Conservation (phyloP, 2,113 vertebrate genomes). For the Calidris pygmaea region DNA sequence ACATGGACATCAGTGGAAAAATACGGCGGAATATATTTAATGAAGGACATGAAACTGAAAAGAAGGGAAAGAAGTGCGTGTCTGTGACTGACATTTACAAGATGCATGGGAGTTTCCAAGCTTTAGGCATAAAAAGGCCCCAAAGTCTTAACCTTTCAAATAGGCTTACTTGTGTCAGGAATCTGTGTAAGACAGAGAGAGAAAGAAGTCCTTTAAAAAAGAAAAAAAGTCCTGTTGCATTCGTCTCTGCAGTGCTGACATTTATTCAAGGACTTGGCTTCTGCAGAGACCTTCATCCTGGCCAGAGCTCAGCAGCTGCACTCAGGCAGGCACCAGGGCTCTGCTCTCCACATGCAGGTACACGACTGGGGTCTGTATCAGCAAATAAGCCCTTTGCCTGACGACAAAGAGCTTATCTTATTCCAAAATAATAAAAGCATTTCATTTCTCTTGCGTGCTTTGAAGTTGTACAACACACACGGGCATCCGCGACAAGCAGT, state of each 20-base stretch:
- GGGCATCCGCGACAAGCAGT: background rate
- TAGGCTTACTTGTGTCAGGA: background rate
- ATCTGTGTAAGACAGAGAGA: background rate
- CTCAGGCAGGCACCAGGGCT: background rate
- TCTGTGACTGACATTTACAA: constrained; percentile 17
- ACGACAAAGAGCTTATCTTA: background rate
- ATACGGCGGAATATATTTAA: constrained; percentile 2
- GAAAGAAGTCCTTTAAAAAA: background rate
- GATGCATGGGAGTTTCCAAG: background rate
- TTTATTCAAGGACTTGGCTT: background rate
- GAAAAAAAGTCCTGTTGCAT: background rate
- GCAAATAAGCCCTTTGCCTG: background rate
- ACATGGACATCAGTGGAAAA: constrained; percentile 2
- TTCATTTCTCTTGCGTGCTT: background rate
- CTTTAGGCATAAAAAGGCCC: background rate
- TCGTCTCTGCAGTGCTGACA: background rate
- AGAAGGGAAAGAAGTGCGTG: background rate
- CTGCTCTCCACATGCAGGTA: background rate
- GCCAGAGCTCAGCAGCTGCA: background rate
- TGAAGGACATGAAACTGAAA: constrained; percentile 3
- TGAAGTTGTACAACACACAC: background rate
- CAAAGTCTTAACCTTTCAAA: constrained; percentile 18
- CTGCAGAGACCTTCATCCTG: background rate
- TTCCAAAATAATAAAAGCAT: background rate
- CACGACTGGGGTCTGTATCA: accelerated